Percentiles rank a stretch among this genome's conserved stretches.
Evolutionary conservation across 2,113 vertebrate species (phyloP).

Genomic region (Halcyon senegalensis): DNA sequence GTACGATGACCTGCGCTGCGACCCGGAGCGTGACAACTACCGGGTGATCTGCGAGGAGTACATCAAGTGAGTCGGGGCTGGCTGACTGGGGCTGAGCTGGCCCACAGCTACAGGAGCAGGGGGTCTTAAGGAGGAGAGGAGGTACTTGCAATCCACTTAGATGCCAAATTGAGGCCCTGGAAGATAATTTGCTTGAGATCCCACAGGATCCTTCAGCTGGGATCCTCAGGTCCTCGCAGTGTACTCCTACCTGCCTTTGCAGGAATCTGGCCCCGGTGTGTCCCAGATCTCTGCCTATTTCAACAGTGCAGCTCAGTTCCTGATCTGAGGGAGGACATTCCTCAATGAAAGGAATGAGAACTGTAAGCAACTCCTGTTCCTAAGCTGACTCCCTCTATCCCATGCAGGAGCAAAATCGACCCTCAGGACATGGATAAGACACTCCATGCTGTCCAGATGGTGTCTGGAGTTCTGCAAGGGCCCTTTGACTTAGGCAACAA

Average conservation of each 20-base stretch:
- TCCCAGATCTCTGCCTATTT: neutral
- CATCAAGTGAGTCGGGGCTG: slow-evolving; percentile 82
- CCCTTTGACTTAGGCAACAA: slow-evolving; percentile 94
- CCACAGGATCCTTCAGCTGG: neutral
- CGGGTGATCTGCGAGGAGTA: slow-evolving; percentile 90
- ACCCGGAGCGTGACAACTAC: slow-evolving; percentile 90
- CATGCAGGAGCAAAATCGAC: slow-evolving; percentile 89
- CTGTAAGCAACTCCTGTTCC: neutral
- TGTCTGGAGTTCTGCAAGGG: slow-evolving; percentile 94
- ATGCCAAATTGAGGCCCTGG: neutral
- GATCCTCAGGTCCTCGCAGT: neutral
- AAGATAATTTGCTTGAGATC: neutral
- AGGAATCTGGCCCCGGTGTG: neutral
- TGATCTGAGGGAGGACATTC: accelerated
- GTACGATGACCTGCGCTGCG: slow-evolving; percentile 91
- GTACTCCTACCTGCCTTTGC: neutral
- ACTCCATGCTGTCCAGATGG: slow-evolving; percentile 90
- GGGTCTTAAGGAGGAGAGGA: neutral
- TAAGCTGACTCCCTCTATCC: neutral
- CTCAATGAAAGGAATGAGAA: neutral
- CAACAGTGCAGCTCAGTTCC: neutral
- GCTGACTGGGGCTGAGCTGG: neutral
- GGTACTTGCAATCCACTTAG: neutral
- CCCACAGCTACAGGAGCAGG: neutral
- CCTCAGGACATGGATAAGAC: slow-evolving; percentile 97